Conservation (phyloP, 2,888 invertebrate genomes). For the Ornithoptera priamus region DNA sequence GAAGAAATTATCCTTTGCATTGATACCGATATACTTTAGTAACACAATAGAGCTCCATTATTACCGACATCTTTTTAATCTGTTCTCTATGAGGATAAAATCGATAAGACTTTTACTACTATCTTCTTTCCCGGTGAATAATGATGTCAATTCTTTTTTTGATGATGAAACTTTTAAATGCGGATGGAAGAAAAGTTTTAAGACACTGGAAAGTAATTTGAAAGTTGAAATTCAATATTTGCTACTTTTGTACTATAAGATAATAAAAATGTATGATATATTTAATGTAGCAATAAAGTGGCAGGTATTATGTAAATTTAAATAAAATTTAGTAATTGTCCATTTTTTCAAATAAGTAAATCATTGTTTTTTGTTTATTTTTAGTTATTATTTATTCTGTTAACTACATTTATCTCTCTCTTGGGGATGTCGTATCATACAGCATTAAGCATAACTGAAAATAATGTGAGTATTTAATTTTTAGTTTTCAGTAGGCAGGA, state of each 20-base stretch:
- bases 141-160: background rate
- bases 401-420: constrained; percentile 46
- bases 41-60: constrained; percentile 31
- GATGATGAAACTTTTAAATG: constrained; percentile 12
- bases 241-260: constrained; percentile 33
- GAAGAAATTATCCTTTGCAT: background rate
- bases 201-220: background rate
- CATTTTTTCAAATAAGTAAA: background rate
- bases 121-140: constrained; percentile 20
- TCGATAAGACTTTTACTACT: constrained; percentile 28
- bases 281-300: constrained; percentile 36
- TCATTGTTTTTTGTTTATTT: constrained; percentile 33
- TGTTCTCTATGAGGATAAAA: constrained; percentile 29
- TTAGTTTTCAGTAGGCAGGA: background rate
- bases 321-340: background rate
- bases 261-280: constrained; percentile 33
- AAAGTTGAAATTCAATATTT: constrained; percentile 29
- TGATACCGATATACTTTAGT: constrained; percentile 20
- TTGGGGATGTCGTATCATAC: constrained; percentile 46
- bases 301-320: constrained; percentile 31
- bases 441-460: constrained; percentile 44
- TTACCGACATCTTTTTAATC: constrained; percentile 33
- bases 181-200: constrained; percentile 3
- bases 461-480: constrained; percentile 43
- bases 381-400: constrained; percentile 54